These are phyloP conservation scores for Brachionus plicatilis DNA, from an alignment of 1,140 invertebrate genomes.

Conservation along the genomic window DNA sequence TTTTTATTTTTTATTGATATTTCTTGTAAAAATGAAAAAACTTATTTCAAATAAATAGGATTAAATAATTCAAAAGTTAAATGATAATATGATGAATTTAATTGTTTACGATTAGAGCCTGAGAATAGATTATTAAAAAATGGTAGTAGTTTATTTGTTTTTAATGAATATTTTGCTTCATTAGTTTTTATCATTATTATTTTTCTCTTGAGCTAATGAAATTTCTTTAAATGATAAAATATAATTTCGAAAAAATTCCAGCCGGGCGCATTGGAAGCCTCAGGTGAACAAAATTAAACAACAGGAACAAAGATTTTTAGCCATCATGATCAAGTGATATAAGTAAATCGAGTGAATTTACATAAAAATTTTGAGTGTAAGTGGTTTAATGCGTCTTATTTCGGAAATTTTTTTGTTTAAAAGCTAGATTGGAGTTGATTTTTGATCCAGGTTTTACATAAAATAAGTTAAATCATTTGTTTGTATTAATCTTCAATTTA, in stretches of 20 bases:
- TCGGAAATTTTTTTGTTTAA: not conserved
- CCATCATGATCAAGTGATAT: not conserved
- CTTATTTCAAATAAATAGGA: not conserved
- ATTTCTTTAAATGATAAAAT: not conserved
- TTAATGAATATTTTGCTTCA: not conserved
- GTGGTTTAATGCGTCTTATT: not conserved
- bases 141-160: not conserved
- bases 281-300: not conserved
- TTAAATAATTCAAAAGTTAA: not conserved
- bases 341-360: not conserved
- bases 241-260: not conserved
- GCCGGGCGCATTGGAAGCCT: not conserved
- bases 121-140: not conserved
- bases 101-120: not conserved
- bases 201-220: not conserved
- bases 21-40: not conserved
- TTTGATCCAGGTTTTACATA: not conserved
- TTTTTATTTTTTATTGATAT: not conserved
- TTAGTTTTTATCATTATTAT: not conserved
- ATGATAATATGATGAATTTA: not conserved
- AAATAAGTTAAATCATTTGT: not conserved
- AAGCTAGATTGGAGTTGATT: not conserved
- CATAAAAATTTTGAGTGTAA: not conserved
- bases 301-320: not conserved
- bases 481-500: not conserved